Evolutionary conservation across 2,113 vertebrate genomes (phyloP).

Genomic region (Gallinago undulata): DNA sequence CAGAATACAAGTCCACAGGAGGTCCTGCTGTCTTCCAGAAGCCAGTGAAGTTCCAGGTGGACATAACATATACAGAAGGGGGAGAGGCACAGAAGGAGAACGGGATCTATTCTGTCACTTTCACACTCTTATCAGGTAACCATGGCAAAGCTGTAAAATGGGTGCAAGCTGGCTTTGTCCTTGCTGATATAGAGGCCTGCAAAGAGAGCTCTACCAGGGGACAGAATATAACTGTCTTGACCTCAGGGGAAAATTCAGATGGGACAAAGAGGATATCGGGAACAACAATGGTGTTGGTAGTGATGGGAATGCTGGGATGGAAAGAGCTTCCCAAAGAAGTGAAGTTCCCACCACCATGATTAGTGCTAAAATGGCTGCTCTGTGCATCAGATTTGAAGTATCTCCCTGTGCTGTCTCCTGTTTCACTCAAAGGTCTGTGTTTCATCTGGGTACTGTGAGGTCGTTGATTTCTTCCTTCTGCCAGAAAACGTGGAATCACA

Average conservation of each 20-base stretch:
- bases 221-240: neutral
- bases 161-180: neutral
- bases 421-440: neutral
- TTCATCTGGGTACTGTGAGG: neutral
- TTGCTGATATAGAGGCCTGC: neutral
- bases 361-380: neutral
- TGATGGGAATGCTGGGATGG: neutral
- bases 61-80: slow-evolving; percentile 98
- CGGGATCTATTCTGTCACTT: slow-evolving; percentile 98
- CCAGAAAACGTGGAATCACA: neutral
- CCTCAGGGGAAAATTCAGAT: neutral
- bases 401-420: neutral
- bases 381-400: neutral
- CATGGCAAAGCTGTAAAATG: neutral
- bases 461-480: neutral
- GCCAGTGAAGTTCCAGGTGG: slow-evolving; percentile 98
- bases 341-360: neutral
- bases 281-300: neutral
- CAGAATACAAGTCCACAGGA: slow-evolving; percentile 96
- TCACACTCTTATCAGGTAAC: slow-evolving; percentile 97
- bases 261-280: neutral
- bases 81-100: slow-evolving; percentile 93
- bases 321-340: neutral
- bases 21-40: slow-evolving; percentile 99
- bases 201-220: neutral